A percentile compares a stretch with the other conserved stretches of the same genome.
These are phyloP conservation scores for Troides oblongomaculatus DNA, from an alignment of 2,888 invertebrate species.

Conservation along the genomic window DNA sequence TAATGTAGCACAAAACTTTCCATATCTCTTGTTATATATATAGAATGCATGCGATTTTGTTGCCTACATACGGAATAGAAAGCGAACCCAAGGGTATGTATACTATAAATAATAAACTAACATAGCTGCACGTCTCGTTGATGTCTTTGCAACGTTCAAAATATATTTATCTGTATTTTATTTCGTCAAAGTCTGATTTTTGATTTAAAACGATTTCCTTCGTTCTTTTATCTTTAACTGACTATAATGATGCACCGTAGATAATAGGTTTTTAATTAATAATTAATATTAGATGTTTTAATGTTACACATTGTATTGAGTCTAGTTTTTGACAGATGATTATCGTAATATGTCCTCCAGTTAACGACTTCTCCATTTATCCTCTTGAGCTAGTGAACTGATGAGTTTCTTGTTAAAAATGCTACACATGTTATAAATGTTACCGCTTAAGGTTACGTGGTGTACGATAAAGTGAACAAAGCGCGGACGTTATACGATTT, in stretches of 20 bases:
- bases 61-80: slow-evolving; percentile 39
- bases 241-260: no score
- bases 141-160: slow-evolving; percentile 34
- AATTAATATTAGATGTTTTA: no score
- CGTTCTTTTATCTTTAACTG: no score
- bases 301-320: not conserved
- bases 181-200: not conserved
- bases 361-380: slow-evolving; percentile 3
- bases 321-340: not conserved
- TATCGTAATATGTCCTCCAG: not conserved
- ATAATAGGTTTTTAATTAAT: no score
- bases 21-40: not conserved
- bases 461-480: slow-evolving; percentile 55
- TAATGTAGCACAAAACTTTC: not conserved
- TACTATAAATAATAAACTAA: slow-evolving; percentile 27
- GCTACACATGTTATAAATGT: slow-evolving; percentile 42
- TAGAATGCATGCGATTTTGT: slow-evolving; percentile 12
- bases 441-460: slow-evolving; percentile 52
- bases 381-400: slow-evolving; percentile 10
- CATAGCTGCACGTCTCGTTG: slow-evolving; percentile 34
- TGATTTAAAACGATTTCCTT: not conserved
- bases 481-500: slow-evolving; percentile 71
- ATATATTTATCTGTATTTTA: slow-evolving; percentile 15
- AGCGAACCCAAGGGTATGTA: slow-evolving; percentile 40
- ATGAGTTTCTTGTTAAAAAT: slow-evolving; percentile 42